Percentiles rank a stretch among this genome's conserved stretches.
Evolutionary conservation across 2,113 vertebrate species (phyloP).

Genomic region (Podilymbus podiceps): DNA sequence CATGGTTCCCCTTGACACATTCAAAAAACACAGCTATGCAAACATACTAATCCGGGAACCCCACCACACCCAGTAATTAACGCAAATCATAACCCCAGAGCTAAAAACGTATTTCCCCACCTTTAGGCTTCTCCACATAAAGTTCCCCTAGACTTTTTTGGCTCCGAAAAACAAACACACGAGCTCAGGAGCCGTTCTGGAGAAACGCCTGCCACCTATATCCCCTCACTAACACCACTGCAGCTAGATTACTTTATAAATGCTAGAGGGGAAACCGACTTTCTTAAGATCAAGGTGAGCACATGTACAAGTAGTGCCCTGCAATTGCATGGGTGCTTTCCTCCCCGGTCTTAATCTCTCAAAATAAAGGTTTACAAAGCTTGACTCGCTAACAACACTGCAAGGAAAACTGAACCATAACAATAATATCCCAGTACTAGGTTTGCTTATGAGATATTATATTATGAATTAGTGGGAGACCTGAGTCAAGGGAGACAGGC

Average conservation of each 20-base stretch:
- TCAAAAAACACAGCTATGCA: constrained; percentile 34
- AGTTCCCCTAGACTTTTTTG: background rate
- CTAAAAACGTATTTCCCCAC: constrained; percentile 32
- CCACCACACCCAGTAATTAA: constrained; percentile 56
- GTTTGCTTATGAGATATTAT: background rate
- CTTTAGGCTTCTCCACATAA: constrained; percentile 11
- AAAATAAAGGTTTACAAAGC: background rate
- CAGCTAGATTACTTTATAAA: background rate
- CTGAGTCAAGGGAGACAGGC: background rate
- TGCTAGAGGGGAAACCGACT: background rate
- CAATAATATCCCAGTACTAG: background rate
- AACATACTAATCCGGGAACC: constrained; percentile 16
- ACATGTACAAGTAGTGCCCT: background rate
- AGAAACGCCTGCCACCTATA: background rate
- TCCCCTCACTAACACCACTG: background rate
- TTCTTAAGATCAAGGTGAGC: background rate
- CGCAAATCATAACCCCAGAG: constrained; percentile 35
- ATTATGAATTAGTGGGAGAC: background rate
- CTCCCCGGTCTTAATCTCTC: background rate
- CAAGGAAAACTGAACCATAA: background rate
- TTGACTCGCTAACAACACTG: background rate
- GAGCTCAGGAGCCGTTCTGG: background rate
- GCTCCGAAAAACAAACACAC: background rate
- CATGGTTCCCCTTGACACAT: constrained; percentile 11
- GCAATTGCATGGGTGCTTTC: background rate